These are phyloP conservation scores for Halichoeres trimaculatus DNA, from an alignment of 2,113 vertebrate species.

Conservation along the genomic window DNA sequence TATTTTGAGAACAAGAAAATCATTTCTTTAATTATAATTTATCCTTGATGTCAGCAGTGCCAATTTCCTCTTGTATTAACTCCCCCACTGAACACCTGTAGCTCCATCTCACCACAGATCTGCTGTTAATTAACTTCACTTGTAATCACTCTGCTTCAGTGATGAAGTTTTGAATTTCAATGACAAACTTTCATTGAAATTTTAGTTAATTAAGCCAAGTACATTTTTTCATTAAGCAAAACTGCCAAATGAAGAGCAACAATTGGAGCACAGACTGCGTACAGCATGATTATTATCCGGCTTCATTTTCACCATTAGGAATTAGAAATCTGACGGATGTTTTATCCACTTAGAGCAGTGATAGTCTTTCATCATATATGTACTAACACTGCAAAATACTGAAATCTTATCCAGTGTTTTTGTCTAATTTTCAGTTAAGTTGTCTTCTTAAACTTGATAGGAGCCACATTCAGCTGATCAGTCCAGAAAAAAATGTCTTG, in stretches of 20 bases:
- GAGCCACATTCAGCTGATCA: no score
- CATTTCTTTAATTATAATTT: background rate
- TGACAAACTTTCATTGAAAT: background rate
- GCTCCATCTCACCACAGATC: background rate
- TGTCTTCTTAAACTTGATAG: no score
- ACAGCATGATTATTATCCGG: background rate
- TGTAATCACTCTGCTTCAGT: slow-evolving; percentile 4
- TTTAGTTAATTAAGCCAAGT: background rate
- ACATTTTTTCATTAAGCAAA: background rate
- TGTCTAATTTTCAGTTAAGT: no score
- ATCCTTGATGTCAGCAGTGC: background rate
- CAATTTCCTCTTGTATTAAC: background rate
- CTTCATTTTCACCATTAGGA: background rate
- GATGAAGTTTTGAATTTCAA: background rate
- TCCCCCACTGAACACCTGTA: background rate
- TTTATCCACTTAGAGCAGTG: background rate
- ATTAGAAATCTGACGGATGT: background rate
- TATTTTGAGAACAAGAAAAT: background rate
- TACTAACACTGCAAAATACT: no score
- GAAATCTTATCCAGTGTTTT: no score
- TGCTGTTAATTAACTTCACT: background rate
- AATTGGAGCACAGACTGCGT: background rate
- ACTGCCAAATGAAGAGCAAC: background rate
- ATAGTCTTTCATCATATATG: background rate
- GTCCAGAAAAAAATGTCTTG: no score